Conservation (phyloP, 92 coral and sea anemone species). For the Porites cylindrica region DNA sequence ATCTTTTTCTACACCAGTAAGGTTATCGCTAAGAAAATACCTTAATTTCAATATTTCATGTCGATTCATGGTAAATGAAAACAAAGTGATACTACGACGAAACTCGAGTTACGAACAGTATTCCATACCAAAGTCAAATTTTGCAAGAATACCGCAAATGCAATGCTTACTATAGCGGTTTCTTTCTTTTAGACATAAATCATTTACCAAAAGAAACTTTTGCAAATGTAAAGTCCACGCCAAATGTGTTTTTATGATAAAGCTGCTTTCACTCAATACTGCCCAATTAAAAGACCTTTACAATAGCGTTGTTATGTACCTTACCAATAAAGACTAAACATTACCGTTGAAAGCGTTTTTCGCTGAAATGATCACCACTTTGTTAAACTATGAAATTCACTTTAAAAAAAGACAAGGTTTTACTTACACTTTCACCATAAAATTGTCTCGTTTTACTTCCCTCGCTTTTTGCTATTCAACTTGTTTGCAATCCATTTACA, state of each 20-base stretch:
- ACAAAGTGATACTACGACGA: background rate
- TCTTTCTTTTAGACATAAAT: too few relatives aligned
- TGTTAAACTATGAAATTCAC: background rate
- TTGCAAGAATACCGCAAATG: too few relatives aligned
- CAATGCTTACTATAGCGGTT: too few relatives aligned
- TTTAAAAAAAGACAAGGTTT: background rate
- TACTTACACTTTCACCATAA: conserved; percentile 9
- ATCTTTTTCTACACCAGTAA: background rate
- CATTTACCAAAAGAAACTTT: too few relatives aligned
- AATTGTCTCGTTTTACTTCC: background rate
- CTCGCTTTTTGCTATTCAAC: conserved; percentile 6
- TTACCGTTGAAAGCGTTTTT: background rate
- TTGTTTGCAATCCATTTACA: conserved; percentile 8
- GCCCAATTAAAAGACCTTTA: too few relatives aligned
- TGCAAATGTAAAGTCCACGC: too few relatives aligned
- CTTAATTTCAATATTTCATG: background rate
- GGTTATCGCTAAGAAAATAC: background rate
- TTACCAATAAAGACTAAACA: background rate
- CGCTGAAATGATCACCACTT: background rate
- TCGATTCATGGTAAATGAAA: background rate
- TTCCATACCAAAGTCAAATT: too few relatives aligned
- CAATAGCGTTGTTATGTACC: too few relatives aligned
- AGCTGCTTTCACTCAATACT: too few relatives aligned
- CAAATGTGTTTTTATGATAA: too few relatives aligned
- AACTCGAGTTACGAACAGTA: too few relatives aligned